Evolutionary conservation across 2,113 vertebrate genomes (phyloP).

Genomic region (Fregata magnificens): DNA sequence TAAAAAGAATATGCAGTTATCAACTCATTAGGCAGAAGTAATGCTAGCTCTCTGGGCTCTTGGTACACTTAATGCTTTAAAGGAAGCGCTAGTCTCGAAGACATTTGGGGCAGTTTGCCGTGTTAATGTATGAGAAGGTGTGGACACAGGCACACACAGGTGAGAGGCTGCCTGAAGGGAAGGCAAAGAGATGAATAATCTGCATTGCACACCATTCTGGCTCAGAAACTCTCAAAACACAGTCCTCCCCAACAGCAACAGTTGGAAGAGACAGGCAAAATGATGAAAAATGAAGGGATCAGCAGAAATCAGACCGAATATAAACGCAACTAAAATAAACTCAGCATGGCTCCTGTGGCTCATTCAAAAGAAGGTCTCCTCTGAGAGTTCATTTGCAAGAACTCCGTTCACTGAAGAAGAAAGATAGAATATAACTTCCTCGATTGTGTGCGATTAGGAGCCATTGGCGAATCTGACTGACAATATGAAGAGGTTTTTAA

Average conservation of each 20-base stretch:
- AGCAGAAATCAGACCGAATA: conserved; percentile 38
- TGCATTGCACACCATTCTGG: background rate
- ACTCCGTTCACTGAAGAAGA: background rate
- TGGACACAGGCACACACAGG: background rate
- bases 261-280: background rate
- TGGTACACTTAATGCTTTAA: background rate
- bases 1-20: background rate
- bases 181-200: background rate
- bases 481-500: background rate
- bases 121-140: background rate
- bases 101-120: background rate
- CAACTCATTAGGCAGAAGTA: background rate
- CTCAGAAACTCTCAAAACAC: background rate
- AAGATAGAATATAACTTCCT: background rate
- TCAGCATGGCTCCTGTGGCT: conserved; percentile 22
- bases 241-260: background rate
- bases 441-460: background rate
- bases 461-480: background rate
- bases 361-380: background rate
- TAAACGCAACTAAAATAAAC: conserved; percentile 37
- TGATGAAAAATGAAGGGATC: conserved; percentile 36
- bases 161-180: background rate
- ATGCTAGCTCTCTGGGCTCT: background rate
- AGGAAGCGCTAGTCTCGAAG: background rate
- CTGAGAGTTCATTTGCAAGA: background rate